Evolutionary conservation across 2,888 invertebrate species (phyloP), one percentile per base, ranked within the genome.

Genomic region (Homarus gammarus): DNA sequence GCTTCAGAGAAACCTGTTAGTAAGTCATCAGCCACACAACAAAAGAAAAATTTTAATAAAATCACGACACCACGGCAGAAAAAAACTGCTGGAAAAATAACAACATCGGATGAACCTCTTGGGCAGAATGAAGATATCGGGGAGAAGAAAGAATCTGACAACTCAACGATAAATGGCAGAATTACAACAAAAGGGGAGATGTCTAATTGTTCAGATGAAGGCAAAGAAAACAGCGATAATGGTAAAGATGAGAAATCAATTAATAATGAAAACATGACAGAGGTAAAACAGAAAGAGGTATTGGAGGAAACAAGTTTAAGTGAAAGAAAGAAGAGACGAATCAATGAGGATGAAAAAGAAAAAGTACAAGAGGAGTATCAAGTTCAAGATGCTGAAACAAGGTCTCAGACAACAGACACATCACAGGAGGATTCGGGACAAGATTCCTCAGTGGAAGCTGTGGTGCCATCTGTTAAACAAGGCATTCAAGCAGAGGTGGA

Each of bases 401-500:
- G 27, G n/a, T 6, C 3, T 64, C 73, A 33, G 18, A n/a, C 51
- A 10, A 2, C 38, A 61, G 31, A 61, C 15, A 79, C 6, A 56
- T 12, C 31, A 27, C 15, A 6, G 31, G 81, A 61, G 12, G 64
- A 61, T 33, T 44, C 18, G n/a, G 49, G 49, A 75, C 15, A 10
- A 61, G 70, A 44, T 1, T 49, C 31, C 18, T 31, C 31, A 27
- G 31, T 22, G 12, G 49, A 44, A 22, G 10, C 64, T 12, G 44
- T 38, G 3, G 64, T 8, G 0, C 12, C 33, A 27, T 12, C 18
- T 15, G 15, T 83, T n/a, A 70, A 33, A 10, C 70, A 78, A 33
- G 86, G 70, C 33, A 22, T 86, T n/a, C 40, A 78, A 31, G 72
- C 64, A 38, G 86, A 86, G n/a, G 78, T 86, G 6, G 86, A 86